phyloP scores from a whole-genome alignment of 2,113 vertebrate species.

The Lagopus leucura region DNA sequence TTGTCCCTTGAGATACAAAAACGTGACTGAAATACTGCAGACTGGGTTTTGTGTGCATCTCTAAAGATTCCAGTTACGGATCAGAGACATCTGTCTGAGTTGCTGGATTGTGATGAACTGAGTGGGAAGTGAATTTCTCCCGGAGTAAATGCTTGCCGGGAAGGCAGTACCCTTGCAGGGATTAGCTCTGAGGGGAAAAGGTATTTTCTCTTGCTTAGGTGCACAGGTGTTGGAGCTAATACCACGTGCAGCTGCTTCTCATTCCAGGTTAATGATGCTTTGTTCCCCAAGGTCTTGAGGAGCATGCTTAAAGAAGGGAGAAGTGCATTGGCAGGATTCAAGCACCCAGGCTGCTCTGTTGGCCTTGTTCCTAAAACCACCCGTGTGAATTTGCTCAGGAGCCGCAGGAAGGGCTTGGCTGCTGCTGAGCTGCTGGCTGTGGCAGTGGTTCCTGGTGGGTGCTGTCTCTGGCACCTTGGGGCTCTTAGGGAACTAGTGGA shows the following conservation, averaged over 20 bases:
- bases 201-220: not conserved
- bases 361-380: not conserved
- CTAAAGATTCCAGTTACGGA: not conserved
- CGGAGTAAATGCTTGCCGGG: not conserved
- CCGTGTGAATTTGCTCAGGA: not conserved
- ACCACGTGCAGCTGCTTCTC: not conserved
- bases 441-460: not conserved
- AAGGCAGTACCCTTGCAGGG: not conserved
- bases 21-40: not conserved
- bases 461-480: not conserved
- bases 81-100: not conserved
- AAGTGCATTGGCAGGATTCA: not conserved
- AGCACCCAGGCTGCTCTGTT: not conserved
- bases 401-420: not conserved
- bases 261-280: not conserved
- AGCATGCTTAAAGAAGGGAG: not conserved
- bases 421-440: not conserved
- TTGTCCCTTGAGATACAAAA: not conserved
- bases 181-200: slow-evolving; percentile 13
- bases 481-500: not conserved
- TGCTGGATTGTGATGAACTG: not conserved
- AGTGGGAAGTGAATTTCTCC: not conserved
- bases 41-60: not conserved
- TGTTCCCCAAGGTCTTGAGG: not conserved
- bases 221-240: not conserved